These are phyloP conservation scores for Zygaena filipendulae DNA, from an alignment of 2,888 invertebrate genomes.

Conservation along the genomic window DNA sequence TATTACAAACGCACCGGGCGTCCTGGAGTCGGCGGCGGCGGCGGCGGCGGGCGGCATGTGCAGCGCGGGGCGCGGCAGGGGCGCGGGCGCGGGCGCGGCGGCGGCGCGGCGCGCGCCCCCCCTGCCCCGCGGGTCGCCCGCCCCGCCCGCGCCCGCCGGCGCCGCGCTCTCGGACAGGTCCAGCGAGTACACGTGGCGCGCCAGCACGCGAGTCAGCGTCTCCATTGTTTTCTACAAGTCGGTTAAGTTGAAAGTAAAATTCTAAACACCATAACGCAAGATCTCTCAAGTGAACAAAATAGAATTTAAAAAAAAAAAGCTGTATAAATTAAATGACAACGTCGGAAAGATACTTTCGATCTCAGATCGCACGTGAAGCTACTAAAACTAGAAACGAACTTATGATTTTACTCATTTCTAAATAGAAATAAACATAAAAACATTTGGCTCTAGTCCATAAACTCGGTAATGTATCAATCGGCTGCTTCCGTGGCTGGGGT, in stretches of 20 bases:
- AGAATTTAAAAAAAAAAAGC: not conserved
- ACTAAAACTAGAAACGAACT: too few relatives aligned
- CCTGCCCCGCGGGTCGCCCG: slow-evolving; percentile 17
- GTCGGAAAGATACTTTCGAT: too few relatives aligned
- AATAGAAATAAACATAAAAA: too few relatives aligned
- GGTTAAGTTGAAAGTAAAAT: too few relatives aligned
- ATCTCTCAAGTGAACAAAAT: slow-evolving; percentile 2
- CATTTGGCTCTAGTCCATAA: too few relatives aligned
- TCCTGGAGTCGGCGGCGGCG: slow-evolving; percentile 21
- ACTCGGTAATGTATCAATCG: too few relatives aligned
- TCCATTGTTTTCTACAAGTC: slow-evolving; percentile 93
- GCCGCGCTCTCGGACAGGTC: slow-evolving; percentile 91
- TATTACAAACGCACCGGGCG: slow-evolving; percentile 24
- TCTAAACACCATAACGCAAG: too few relatives aligned
- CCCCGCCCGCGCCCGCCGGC: slow-evolving; percentile 81
- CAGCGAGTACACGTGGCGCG: slow-evolving; percentile 93
- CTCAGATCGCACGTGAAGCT: too few relatives aligned
- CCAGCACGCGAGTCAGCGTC: slow-evolving; percentile 93
- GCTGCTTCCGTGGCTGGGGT: too few relatives aligned
- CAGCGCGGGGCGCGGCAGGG: slow-evolving; percentile 27
- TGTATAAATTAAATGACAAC: too few relatives aligned
- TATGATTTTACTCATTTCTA: too few relatives aligned
- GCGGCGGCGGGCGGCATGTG: slow-evolving; percentile 20
- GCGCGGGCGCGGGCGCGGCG: slow-evolving; percentile 21
- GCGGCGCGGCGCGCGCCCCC: slow-evolving; percentile 20